phyloP scores from a whole-genome alignment of 2,888 invertebrate genomes.

The Chydorus sphaericus region DNA sequence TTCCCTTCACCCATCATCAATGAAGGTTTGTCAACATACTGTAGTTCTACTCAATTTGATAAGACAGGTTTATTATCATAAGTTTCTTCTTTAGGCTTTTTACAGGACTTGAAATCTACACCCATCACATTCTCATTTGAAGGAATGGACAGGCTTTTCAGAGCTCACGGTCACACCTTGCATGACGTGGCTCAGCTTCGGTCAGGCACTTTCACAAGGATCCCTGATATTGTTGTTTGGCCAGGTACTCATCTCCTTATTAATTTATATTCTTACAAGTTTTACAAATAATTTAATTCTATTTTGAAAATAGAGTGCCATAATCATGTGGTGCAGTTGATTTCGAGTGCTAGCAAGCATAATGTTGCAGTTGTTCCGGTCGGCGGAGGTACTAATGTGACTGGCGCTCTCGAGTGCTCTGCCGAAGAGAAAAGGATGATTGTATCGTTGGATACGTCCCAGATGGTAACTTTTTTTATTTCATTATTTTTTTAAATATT shows the following conservation, averaged over 20 bases:
- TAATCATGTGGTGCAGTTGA: constrained; percentile 64
- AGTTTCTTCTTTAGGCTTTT: constrained; percentile 31
- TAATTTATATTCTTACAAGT: constrained; percentile 20
- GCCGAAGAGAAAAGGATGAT: constrained; percentile 63
- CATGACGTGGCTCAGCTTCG: constrained; percentile 71
- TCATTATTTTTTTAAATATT: constrained; percentile 6
- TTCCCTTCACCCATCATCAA: constrained; percentile 53
- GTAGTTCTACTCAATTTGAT: too few species aligned
- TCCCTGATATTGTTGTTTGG: constrained; percentile 91
- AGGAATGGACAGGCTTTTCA: constrained; percentile 66
- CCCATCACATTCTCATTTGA: constrained; percentile 49
- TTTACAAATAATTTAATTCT: neutral
- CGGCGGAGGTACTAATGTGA: constrained; percentile 89
- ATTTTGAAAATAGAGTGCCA: constrained; percentile 38
- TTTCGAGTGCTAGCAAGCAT: constrained; percentile 53
- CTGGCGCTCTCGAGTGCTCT: constrained; percentile 75
- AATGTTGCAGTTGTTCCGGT: constrained; percentile 78
- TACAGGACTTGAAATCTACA: constrained; percentile 39
- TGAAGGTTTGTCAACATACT: constrained; percentile 27
- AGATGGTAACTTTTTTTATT: constrained; percentile 46
- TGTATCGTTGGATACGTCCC: constrained; percentile 78
- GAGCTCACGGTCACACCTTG: constrained; percentile 86
- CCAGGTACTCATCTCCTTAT: constrained; percentile 34
- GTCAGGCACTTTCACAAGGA: constrained; percentile 52
- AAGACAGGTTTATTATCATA: neutral